Conservation (phyloP, 2,113 vertebrate species). For the Etheostoma spectabile region DNA sequence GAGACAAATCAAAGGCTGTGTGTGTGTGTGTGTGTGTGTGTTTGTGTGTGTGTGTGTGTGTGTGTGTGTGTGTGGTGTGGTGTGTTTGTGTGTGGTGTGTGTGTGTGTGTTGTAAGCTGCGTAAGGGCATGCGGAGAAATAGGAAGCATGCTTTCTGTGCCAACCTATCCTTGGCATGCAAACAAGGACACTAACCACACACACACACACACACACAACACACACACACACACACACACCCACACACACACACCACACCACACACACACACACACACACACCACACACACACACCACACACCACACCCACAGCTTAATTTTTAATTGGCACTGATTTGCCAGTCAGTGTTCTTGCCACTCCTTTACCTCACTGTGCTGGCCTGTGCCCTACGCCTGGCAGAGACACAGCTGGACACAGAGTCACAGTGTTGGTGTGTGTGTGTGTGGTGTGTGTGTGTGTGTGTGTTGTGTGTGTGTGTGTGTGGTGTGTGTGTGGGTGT, state of each 20-base stretch:
- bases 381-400: conserved; percentile 64
- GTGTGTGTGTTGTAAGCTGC: conserved; percentile 42
- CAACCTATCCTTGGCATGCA: conserved; percentile 68
- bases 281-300: conserved; percentile 6
- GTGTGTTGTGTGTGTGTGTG: too few relatives aligned
- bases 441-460: too few relatives aligned
- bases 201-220: conserved; percentile 31
- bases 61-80: conserved; percentile 18
- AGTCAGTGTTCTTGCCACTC: conserved; percentile 72
- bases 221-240: neutral
- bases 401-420: conserved; percentile 63
- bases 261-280: conserved; percentile 39
- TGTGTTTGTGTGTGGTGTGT: conserved; percentile 26
- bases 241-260: conserved; percentile 36
- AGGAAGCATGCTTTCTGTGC: conserved; percentile 67
- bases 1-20: conserved; percentile 44
- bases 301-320: conserved; percentile 56
- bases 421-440: conserved; percentile 33
- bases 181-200: conserved; percentile 59
- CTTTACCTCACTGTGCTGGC: conserved; percentile 72
- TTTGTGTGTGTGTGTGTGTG: conserved; percentile 20
- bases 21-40: conserved; percentile 33
- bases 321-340: conserved; percentile 75
- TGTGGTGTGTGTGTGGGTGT: neutral
- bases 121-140: conserved; percentile 66